phyloP scores from a whole-genome alignment of 2,888 invertebrate species.

The Eupithecia subfuscata region DNA sequence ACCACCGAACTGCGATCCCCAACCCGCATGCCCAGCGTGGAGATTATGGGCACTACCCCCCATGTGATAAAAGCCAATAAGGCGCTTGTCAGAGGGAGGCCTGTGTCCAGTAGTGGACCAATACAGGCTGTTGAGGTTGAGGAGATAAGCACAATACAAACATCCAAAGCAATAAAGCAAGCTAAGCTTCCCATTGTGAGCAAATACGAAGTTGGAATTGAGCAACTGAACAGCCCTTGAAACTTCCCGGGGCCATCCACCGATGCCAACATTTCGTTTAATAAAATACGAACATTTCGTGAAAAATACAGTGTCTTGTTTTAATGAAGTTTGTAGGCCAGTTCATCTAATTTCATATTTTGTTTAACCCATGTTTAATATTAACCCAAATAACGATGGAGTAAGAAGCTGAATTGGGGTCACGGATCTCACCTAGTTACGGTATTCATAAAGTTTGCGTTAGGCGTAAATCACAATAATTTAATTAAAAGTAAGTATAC shows the following conservation, averaged over 20 bases:
- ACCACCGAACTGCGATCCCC: no score
- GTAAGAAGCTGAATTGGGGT: constrained; percentile 23
- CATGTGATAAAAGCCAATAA: no score
- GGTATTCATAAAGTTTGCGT: background rate
- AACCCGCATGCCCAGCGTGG: no score
- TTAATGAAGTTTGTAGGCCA: constrained; percentile 18
- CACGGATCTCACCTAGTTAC: constrained; percentile 24
- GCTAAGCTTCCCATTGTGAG: constrained; percentile 8
- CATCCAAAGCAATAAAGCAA: constrained; percentile 4
- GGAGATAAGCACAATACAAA: background rate
- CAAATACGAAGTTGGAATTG: constrained; percentile 12
- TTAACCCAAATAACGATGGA: constrained; percentile 32
- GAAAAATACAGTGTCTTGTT: constrained; percentile 10
- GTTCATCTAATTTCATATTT: constrained; percentile 29
- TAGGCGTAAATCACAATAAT: background rate
- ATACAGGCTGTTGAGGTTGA: no score
- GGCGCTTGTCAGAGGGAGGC: no score
- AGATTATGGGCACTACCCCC: no score
- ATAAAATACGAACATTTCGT: constrained; percentile 13
- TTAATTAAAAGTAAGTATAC: background rate
- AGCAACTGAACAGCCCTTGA: constrained; percentile 11
- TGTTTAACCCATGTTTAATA: constrained; percentile 10
- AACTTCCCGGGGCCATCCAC: constrained; percentile 9
- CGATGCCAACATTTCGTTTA: constrained; percentile 11
- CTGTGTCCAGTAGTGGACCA: no score